Conservation (phyloP, 2,113 vertebrate species). For the Limanda limanda region DNA sequence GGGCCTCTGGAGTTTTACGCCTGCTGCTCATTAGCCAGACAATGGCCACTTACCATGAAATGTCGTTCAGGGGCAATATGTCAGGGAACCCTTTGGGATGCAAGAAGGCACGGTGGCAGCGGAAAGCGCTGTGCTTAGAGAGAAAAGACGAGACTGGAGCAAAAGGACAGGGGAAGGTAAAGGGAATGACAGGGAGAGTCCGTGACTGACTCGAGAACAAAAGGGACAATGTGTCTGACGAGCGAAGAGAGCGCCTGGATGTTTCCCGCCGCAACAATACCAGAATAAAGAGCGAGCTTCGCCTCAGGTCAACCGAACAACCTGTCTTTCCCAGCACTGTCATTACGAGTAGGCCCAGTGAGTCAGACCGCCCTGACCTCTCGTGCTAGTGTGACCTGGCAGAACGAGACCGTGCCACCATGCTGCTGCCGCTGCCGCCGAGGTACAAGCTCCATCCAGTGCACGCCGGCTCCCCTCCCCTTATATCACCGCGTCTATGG, state of each 20-base stretch:
- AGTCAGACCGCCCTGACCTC: conserved; percentile 55
- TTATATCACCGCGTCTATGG: conserved; percentile 60
- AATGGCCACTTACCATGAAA: conserved; percentile 62
- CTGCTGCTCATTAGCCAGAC: conserved; percentile 73
- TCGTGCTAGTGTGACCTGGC: conserved; percentile 27
- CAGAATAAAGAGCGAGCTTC: conserved; percentile 23
- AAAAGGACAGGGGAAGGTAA: conserved; percentile 25
- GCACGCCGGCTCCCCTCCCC: conserved; percentile 46
- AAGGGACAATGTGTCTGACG: conserved; percentile 2
- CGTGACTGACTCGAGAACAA: conserved; percentile 20
- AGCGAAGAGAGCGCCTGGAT: neutral
- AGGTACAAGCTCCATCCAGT: conserved; percentile 66
- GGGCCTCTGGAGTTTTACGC: conserved; percentile 60
- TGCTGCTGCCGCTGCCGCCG: conserved; percentile 24
- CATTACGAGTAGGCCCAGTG: conserved; percentile 23
- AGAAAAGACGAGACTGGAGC: conserved; percentile 10
- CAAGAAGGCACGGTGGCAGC: conserved; percentile 36
- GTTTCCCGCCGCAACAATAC: neutral
- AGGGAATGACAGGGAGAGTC: conserved; percentile 8
- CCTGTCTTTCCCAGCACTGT: conserved; percentile 8
- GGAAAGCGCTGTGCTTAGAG: neutral
- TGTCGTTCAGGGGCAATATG: conserved; percentile 65
- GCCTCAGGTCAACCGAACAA: conserved; percentile 5
- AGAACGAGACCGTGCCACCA: conserved; percentile 37
- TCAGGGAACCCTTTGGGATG: conserved; percentile 52